phyloP scores from a whole-genome alignment of 2,113 vertebrate genomes.

The Macrotis lagotis region DNA sequence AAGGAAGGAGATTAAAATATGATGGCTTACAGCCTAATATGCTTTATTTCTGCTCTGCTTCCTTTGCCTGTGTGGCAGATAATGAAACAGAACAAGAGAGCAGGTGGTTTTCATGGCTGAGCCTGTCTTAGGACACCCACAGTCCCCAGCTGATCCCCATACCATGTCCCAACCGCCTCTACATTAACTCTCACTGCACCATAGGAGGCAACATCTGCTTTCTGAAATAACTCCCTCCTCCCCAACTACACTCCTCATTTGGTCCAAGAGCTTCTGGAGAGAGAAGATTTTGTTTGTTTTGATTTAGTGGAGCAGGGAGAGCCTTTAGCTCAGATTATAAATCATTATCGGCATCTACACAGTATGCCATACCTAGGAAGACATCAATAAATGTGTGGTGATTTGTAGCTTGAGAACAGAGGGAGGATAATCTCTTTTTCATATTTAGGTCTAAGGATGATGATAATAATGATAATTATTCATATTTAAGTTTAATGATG shows the following conservation, averaged over 20 bases:
- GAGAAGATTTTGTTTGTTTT: neutral
- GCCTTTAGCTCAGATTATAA: neutral
- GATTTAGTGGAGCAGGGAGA: neutral
- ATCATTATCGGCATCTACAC: neutral
- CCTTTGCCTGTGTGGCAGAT: conserved; percentile 2
- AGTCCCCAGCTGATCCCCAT: neutral
- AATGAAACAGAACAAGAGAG: neutral
- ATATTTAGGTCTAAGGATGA: too few species aligned
- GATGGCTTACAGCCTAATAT: neutral
- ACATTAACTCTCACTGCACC: neutral
- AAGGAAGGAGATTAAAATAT: conserved; percentile 16
- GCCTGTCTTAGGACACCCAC: neutral
- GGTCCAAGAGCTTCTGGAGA: neutral
- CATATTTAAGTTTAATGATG: too few species aligned
- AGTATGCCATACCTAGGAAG: neutral
- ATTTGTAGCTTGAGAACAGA: neutral
- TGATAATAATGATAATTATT: too few species aligned
- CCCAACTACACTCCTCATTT: neutral
- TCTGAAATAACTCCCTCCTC: neutral
- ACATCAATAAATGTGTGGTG: neutral
- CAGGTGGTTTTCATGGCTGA: neutral
- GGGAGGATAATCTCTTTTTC: neutral
- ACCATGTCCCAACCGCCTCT: neutral
- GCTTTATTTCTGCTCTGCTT: neutral
- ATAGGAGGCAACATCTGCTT: conserved; percentile 15